A percentile compares a stretch with the other conserved stretches of the same genome.
Conservation (phyloP, 2,888 invertebrate species). For the Eristalis tenax region DNA sequence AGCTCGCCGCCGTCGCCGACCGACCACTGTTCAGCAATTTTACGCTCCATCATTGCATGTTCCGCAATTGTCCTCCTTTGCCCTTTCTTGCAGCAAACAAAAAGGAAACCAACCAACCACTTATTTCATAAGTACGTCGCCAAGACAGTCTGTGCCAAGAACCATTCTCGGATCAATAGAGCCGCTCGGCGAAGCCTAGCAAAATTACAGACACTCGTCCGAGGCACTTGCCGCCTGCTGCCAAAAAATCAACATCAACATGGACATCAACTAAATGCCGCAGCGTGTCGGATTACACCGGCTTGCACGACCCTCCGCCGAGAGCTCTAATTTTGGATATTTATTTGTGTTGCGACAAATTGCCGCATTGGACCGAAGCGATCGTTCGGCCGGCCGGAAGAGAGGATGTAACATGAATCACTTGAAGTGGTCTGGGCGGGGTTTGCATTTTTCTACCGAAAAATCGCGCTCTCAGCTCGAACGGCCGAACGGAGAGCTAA, state of each 20-base stretch:
- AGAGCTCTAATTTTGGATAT: slow-evolving; percentile 60
- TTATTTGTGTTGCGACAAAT: slow-evolving; percentile 69
- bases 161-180: slow-evolving; percentile 61
- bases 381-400: slow-evolving; percentile 46
- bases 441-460: slow-evolving; percentile 62
- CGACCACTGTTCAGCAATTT: slow-evolving; percentile 39
- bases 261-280: slow-evolving; percentile 66
- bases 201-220: slow-evolving; percentile 58
- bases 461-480: slow-evolving; percentile 12
- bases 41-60: slow-evolving; percentile 63
- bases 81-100: not conserved
- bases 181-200: slow-evolving; percentile 65
- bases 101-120: slow-evolving; percentile 34
- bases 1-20: not conserved
- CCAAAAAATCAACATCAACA: slow-evolving; percentile 59
- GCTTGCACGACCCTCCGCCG: slow-evolving; percentile 8
- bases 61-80: slow-evolving; percentile 44
- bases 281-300: slow-evolving; percentile 68
- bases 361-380: slow-evolving; percentile 47
- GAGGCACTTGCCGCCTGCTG: slow-evolving; percentile 61
- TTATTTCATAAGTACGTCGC: slow-evolving; percentile 66
- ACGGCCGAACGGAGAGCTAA: slow-evolving; percentile 54
- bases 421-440: slow-evolving; percentile 22
- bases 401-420: slow-evolving; percentile 55
- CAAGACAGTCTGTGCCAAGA: slow-evolving; percentile 50